A percentile compares a stretch with the other conserved stretches of the same genome.
These are phyloP conservation scores for Drosophila eohydei DNA, from an alignment of 2,888 invertebrate genomes.

Conservation along the genomic window DNA sequence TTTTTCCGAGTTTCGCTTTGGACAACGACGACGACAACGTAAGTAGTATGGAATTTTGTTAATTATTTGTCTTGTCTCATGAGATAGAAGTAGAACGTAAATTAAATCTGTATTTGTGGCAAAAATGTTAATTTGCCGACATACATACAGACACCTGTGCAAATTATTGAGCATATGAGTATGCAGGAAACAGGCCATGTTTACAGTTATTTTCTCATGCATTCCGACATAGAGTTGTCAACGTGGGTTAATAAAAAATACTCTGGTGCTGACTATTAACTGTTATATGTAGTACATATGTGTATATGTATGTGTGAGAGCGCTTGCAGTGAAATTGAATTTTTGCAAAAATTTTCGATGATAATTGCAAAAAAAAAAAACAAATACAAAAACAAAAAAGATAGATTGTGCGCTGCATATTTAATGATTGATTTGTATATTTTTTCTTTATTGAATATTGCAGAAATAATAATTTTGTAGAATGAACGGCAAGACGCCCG, in stretches of 20 bases:
- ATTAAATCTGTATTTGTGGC: constrained; percentile 36
- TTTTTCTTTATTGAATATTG: constrained; percentile 7
- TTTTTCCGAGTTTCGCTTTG: constrained; percentile 70
- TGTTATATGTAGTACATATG: constrained; percentile 31
- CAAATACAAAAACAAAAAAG: neutral
- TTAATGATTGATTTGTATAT: constrained; percentile 13
- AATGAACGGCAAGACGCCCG: constrained; percentile 59
- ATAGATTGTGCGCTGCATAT: constrained; percentile 42
- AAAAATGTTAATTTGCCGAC: constrained; percentile 25
- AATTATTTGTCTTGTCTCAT: constrained; percentile 43
- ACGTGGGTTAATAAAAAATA: neutral
- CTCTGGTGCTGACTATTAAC: constrained; percentile 36
- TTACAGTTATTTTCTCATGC: constrained; percentile 52
- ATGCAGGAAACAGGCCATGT: constrained; percentile 34
- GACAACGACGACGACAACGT: constrained; percentile 80
- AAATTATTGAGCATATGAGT: neutral
- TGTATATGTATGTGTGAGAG: neutral
- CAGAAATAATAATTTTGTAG: constrained; percentile 53
- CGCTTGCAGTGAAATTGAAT: constrained; percentile 40
- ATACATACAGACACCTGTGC: constrained; percentile 12
- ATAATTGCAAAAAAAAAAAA: constrained; percentile 3
- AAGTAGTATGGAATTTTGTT: constrained; percentile 69
- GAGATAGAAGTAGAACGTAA: constrained; percentile 21
- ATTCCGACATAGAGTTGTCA: constrained; percentile 50
- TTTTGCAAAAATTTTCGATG: constrained; percentile 7